phyloP scores from a whole-genome alignment of 2,113 vertebrate species.

The Naja naja region DNA sequence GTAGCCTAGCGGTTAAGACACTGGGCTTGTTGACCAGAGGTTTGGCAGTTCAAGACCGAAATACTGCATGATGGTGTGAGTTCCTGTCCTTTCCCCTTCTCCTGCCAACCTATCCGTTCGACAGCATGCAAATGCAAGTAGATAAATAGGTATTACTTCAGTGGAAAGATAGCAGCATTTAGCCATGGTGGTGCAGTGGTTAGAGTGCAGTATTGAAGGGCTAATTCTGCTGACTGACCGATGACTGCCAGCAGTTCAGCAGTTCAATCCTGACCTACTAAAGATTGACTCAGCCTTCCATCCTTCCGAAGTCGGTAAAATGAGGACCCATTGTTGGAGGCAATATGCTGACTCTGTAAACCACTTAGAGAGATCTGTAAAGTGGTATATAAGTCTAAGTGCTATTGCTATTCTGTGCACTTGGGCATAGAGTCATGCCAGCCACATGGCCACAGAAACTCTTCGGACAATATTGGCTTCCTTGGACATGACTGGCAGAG shows the following conservation, averaged over 20 bases:
- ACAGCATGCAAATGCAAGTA: neutral
- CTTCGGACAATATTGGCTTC: neutral
- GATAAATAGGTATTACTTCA: neutral
- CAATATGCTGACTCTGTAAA: too few species aligned
- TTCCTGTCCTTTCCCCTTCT: neutral
- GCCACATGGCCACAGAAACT: neutral
- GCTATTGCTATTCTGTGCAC: neutral
- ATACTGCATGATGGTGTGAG: neutral
- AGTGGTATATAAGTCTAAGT: too few species aligned
- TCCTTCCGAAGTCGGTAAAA: too few species aligned
- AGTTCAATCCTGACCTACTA: too few species aligned
- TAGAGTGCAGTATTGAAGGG: too few species aligned
- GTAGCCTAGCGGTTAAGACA: neutral
- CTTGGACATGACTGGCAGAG: neutral
- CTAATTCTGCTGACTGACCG: too few species aligned
- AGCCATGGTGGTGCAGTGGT: too few species aligned
- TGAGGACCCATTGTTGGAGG: too few species aligned
- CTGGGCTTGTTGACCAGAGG: neutral
- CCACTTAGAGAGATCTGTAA: too few species aligned
- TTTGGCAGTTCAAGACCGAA: neutral
- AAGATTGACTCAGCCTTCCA: too few species aligned
- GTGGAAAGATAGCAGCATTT: neutral
- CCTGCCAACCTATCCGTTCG: neutral
- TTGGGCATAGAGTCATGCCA: neutral
- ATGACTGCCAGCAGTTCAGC: too few species aligned